Evolutionary conservation across 1,140 invertebrate species (phyloP), one percentile per base, ranked within the genome.

Genomic region (Drosophila seguyi): DNA sequence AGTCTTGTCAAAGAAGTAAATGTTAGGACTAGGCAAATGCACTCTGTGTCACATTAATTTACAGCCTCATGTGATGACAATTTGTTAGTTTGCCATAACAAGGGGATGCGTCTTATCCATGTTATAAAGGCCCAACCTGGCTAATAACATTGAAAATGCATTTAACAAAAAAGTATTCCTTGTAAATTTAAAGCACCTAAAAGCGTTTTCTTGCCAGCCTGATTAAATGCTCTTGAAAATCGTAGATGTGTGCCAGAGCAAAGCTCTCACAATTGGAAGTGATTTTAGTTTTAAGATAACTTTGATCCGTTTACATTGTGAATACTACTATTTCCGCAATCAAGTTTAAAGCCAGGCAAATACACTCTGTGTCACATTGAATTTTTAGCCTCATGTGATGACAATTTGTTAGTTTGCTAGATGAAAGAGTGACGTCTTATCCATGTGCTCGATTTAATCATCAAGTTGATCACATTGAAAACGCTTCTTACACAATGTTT

Each of bases 341-440:
- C 3, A 44, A 14, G 2, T 1, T 44, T 6, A 44, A 22, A 11
- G 14, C 2, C 14, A 7, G 38, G 84, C 84, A 88, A 84, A 79
- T 65, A 85, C 84, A 88, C 85, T 88, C 85, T 88, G 85, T 90
- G 85, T 90, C 77, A 90, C 85, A 61, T 75, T 75, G 74, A 82
- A 25, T 41, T 22, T 22, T 0, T 0, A 20, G 4, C 56, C 50
- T 55, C 68, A 60, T 90, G 78, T 88, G 85, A 85, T 41, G 57
- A 88, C 85, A 88, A 88, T 88, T 88, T 88, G 85, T 88, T 52
- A 81, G 48, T 77, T 90, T 90, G 85, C 85, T 44, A 90, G 16
- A 90, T 6, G 3, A 79, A 90, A 10, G n/a, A 22, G 34, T 47
- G 39, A 62, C 60, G 72, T 68, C 59, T 88, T 88, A 88, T 88